Conservation (phyloP, 2,888 invertebrate species). For the Lasiommata megera region DNA sequence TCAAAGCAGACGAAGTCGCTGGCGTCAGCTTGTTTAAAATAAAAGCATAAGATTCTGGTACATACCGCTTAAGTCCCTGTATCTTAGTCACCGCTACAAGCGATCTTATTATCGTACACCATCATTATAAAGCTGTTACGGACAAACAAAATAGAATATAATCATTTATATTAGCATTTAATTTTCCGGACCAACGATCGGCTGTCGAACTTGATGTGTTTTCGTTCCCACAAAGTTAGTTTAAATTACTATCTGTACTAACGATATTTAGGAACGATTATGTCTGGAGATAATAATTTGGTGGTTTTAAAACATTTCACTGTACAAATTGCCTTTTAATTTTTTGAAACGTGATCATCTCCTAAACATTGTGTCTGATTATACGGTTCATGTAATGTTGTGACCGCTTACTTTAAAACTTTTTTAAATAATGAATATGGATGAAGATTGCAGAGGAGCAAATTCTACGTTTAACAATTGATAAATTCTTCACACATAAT, state of each 20-base stretch:
- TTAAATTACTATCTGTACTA: constrained; percentile 34
- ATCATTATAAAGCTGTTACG: constrained; percentile 67
- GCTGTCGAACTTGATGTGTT: constrained; percentile 45
- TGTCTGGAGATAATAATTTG: constrained; percentile 24
- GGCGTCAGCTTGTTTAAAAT: too few species aligned
- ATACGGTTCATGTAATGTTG: background rate
- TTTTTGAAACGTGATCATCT: constrained; percentile 14
- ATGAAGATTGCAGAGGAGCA: too few species aligned
- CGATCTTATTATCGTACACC: constrained; percentile 50
- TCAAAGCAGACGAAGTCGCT: too few species aligned
- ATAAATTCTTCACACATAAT: too few species aligned
- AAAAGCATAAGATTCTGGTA: background rate
- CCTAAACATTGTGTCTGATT: constrained; percentile 5
- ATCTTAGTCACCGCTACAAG: constrained; percentile 48
- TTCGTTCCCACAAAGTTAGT: constrained; percentile 38
- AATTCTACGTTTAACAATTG: too few species aligned
- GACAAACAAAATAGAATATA: constrained; percentile 65
- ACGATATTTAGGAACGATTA: constrained; percentile 35
- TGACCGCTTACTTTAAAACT: background rate
- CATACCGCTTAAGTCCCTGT: background rate
- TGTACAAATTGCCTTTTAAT: constrained; percentile 32
- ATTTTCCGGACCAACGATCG: constrained; percentile 71
- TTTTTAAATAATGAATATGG: background rate
- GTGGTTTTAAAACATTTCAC: constrained; percentile 24
- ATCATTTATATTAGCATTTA: constrained; percentile 78